Base-by-base conservation (phyloP, 1,140 invertebrate species). In the Leptonema lineaticorne region DNA sequence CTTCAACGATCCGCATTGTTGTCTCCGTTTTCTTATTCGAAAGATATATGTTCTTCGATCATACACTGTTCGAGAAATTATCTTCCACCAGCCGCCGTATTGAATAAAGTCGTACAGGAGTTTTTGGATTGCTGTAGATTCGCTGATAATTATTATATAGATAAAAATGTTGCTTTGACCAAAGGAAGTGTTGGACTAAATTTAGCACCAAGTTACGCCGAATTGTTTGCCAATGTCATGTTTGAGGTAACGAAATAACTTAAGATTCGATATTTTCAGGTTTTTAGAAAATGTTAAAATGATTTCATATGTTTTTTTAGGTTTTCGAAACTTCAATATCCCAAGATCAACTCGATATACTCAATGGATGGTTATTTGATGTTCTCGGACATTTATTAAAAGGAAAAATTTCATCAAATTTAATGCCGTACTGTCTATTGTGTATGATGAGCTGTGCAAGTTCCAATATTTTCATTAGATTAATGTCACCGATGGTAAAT, bases 291-390 rank as follows among this genome's bases (percentile, higher is more conserved):
- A 45, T 65, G n/a, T 65, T 26, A 62, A 24, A 37, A 58, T 28
- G 22, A n/a, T 27, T 45, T n/a, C 14, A 45, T 56, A 63, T 11
- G 62, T 33, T 46, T 24, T 76, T 74, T 11, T 75, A 83, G 81
- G 81, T 83, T 18, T 83, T 83, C 70, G 75, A 82, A 76, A 76
- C 81, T 46, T 75, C 80, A 9, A 75, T 82, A 37, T 50, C 75
- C 5, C 81, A 81, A 72, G 74, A 77, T 26, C 81, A 82, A 65
- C 71, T 83, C 0, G 76, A 78, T 4, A 79, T 82, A 0, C 70
- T 83, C 0, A 81, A 77, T 56, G 81, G 80, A 2, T 83, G 81
- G 81, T 78, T 82, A 41, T 83, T 82, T 74, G 81, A 83, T 70
- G 79, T 80, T 0, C 65, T 83, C 0, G 76, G 77, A 11, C 80